These are phyloP conservation scores for Amphiduros pacificus DNA, from an alignment of 2,888 invertebrate genomes.

Conservation along the genomic window DNA sequence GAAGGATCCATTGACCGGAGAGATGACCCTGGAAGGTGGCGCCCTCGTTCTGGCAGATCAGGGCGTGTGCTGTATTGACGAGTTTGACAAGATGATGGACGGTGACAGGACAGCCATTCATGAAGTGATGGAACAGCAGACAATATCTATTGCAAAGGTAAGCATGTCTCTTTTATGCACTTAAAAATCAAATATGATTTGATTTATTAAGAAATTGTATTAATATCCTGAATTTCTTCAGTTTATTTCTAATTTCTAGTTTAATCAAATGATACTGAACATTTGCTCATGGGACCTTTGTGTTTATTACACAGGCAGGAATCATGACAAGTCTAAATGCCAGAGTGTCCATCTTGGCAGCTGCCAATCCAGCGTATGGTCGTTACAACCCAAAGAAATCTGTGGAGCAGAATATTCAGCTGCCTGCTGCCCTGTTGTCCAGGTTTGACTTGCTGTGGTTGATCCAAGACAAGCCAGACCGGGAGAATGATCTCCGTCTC, in stretches of 20 bases:
- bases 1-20: constrained; percentile 95
- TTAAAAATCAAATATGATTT: no score
- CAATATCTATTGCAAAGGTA: constrained; percentile 97
- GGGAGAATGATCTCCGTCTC: constrained; percentile 73
- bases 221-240: no score
- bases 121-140: constrained; percentile 84
- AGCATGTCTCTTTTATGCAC: neutral
- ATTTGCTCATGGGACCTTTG: neutral
- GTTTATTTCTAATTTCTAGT: no score
- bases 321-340: constrained; percentile 99
- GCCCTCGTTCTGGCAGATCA: constrained; percentile 94
- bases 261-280: neutral
- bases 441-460: constrained; percentile 96
- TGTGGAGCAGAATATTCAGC: constrained; percentile 94
- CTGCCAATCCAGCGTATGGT: constrained; percentile 98
- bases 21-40: constrained; percentile 89
- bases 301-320: constrained; percentile 75
- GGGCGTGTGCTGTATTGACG: constrained; percentile 98
- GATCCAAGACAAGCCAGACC: constrained; percentile 77
- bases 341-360: constrained; percentile 94
- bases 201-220: no score
- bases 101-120: constrained; percentile 67
- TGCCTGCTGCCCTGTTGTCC: constrained; percentile 95
- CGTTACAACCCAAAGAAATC: constrained; percentile 94
- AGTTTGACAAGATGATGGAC: constrained; percentile 99